These are phyloP conservation scores for Drosophila crucigera DNA, from an alignment of 2,888 invertebrate species.

Conservation along the genomic window DNA sequence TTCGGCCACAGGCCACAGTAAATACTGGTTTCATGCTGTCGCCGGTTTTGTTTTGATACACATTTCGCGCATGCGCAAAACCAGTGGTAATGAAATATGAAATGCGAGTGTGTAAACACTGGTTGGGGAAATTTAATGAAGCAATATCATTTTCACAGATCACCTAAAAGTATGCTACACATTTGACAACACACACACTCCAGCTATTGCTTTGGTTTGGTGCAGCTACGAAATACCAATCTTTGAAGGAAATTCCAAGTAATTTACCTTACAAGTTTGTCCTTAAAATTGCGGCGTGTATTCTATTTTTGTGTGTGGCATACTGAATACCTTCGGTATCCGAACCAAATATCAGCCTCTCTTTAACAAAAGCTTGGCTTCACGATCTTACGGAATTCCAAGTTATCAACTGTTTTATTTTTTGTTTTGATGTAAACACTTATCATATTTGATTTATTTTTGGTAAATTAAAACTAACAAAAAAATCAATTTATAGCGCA, in stretches of 20 bases:
- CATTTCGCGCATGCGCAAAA: conserved; percentile 73
- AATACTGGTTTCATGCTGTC: conserved; percentile 74
- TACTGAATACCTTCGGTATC: no score
- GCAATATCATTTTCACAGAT: fast-evolving
- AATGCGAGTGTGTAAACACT: conserved; percentile 54
- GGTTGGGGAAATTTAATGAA: background rate
- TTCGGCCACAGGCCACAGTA: conserved; percentile 38
- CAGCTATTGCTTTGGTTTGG: no score
- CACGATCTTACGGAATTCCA: background rate
- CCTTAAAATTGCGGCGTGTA: no score
- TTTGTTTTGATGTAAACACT: conserved; percentile 11
- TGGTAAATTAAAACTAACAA: conserved; percentile 26
- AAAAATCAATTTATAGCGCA: conserved; percentile 69
- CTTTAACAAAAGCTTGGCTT: background rate
- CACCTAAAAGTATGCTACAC: conserved; percentile 32
- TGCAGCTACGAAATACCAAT: no score
- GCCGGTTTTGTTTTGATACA: conserved; percentile 79
- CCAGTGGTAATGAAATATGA: conserved; percentile 59
- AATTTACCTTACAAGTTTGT: no score
- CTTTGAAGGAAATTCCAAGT: no score
- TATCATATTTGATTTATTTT: conserved; percentile 24
- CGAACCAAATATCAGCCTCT: background rate
- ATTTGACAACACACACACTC: no score
- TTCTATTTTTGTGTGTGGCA: no score
- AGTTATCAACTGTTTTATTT: background rate